Evolutionary conservation across 2,888 invertebrate species (phyloP).

Genomic region (Trisateles emortualis): DNA sequence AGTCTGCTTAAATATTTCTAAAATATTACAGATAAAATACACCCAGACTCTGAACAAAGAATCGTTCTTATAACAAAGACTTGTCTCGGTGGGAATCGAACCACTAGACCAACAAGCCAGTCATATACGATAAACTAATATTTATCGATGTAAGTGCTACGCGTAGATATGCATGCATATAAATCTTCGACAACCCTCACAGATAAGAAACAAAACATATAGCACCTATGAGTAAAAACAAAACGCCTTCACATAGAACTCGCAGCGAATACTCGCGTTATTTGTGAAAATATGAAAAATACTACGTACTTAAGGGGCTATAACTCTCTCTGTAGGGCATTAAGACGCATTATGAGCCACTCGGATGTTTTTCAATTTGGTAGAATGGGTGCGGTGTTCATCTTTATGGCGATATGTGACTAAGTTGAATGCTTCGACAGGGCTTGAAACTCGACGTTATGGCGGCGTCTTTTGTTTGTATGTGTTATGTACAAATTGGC

Average conservation of each 20-base stretch:
- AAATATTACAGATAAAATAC: too few species aligned
- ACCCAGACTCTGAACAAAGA: too few species aligned
- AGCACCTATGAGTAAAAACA: constrained; percentile 24
- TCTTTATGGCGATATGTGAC: constrained; percentile 64
- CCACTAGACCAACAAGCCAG: too few species aligned
- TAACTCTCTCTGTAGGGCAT: constrained; percentile 76
- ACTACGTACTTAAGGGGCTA: constrained; percentile 71
- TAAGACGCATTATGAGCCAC: constrained; percentile 80
- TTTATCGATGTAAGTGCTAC: too few species aligned
- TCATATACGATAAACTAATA: too few species aligned
- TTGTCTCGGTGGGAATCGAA: too few species aligned
- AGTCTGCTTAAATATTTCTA: too few species aligned
- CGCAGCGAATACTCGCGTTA: constrained; percentile 65
- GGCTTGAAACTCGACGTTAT: constrained; percentile 21
- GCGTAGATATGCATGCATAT: too few species aligned
- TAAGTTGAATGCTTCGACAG: constrained; percentile 47
- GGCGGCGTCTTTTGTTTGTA: constrained; percentile 18
- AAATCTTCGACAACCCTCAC: constrained; percentile 38
- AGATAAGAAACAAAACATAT: constrained; percentile 29
- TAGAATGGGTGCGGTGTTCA: constrained; percentile 68
- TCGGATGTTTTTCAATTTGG: constrained; percentile 84
- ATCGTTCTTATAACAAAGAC: too few species aligned
- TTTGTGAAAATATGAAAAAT: constrained; percentile 82
- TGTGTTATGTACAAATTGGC: constrained; percentile 5
- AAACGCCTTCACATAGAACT: constrained; percentile 17